Base-by-base conservation (phyloP, 2,888 invertebrate species). In the Anorthoa munda region DNA sequence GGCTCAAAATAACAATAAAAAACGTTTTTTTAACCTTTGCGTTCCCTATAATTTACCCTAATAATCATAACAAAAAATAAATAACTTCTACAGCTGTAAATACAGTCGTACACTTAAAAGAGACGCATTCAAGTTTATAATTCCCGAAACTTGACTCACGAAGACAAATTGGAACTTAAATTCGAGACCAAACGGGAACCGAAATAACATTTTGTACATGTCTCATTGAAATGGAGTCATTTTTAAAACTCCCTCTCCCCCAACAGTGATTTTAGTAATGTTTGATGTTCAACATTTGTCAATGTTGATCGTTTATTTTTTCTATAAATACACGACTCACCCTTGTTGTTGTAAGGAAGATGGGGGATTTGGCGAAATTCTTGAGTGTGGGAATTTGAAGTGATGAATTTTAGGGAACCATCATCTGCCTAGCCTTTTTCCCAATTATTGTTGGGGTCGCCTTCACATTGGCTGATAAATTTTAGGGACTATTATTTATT, bases 211-310 rank as follows among this genome's bases (percentile, higher is more conserved):
- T 90, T 89, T 86, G 83, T 89, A 88, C 90, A 88, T 88, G 92
- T 92, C 90, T 86, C 85, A 89, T 90, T 87, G 89, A 92, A 92
- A 93, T 92, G 87, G 88, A 92, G 91, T 92, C 90, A 93, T 94
- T 94, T 94, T 94, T 93, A 92, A 93, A 92, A 87, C 88, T 90
- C 87, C 89, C 90, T 56, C 91, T 88, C 90, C 89, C 88, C 86
- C 82, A 85, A 71, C 79, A 78, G 77, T 84, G 88, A 86, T 87
- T 89, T 86, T 88, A 90, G 89, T 86, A 80, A 86, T 85, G 82
- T 91, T 89, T 87, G 90, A 91, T 93, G 94, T 93, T 92, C 90
- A 90, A 90, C 92, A 93, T 95, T 94, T 93, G 92, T 93, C 91
- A 92, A 90, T 92, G 92, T 93, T 92, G 91, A 94, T 92, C 81